Percentiles rank a stretch among this genome's conserved stretches.
These are phyloP conservation scores for Zalophus californianus DNA, from an alignment of 2,797 vertebrate genomes.

Conservation along the genomic window DNA sequence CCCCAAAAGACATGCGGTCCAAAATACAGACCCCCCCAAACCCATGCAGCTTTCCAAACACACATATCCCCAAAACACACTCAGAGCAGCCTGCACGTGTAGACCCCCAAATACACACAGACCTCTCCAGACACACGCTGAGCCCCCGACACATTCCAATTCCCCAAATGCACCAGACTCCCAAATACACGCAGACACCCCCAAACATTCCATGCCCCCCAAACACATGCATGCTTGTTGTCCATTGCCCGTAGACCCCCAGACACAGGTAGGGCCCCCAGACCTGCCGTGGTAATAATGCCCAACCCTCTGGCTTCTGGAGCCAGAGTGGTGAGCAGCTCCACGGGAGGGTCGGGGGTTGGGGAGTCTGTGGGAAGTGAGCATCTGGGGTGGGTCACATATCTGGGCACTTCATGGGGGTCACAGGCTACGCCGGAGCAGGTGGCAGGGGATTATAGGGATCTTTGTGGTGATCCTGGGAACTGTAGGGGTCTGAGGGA, in stretches of 20 bases:
- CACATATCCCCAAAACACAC: not conserved
- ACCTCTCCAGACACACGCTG: not conserved
- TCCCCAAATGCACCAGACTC: not conserved
- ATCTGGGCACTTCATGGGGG: not conserved
- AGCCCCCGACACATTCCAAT: no score
- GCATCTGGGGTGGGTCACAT: not conserved
- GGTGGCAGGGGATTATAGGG: not conserved
- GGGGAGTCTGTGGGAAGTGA: no score
- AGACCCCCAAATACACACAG: not conserved
- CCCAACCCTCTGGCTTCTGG: not conserved
- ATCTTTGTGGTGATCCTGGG: not conserved
- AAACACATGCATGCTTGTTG: not conserved
- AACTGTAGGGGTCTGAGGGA: not conserved
- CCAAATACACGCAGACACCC: not conserved
- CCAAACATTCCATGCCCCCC: not conserved
- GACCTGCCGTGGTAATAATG: not conserved
- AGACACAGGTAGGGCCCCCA: not conserved
- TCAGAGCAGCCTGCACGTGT: no score
- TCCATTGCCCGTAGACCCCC: not conserved
- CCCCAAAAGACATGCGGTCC: not conserved
- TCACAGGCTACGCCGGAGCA: not conserved
- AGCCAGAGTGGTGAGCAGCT: not conserved
- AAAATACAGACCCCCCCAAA: not conserved
- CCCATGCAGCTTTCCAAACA: not conserved
- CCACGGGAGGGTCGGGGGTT: not conserved